phyloP scores from a whole-genome alignment of 2,797 vertebrate species.

The Oophaga sylvatica region DNA sequence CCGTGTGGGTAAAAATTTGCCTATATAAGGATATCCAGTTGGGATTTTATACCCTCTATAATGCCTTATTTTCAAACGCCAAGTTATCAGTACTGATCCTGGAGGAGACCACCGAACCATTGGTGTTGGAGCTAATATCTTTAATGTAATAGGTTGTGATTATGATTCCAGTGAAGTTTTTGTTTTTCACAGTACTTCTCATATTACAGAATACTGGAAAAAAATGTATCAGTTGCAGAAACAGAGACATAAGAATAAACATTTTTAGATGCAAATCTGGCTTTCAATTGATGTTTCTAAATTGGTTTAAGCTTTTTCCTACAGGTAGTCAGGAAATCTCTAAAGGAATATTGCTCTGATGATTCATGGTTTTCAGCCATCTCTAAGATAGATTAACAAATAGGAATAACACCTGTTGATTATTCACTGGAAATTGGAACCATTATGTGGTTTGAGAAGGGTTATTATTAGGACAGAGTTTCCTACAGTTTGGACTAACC shows the following conservation, averaged over 20 bases:
- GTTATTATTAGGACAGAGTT: conserved; percentile 47
- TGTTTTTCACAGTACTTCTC: no score
- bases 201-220: background rate
- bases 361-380: conserved; percentile 27
- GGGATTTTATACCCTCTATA: no score
- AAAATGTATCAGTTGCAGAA: background rate
- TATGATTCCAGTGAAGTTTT: no score
- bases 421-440: conserved; percentile 26
- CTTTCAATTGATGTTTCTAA: conserved; percentile 16
- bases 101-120: no score
- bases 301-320: background rate
- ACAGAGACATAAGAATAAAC: background rate
- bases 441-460: conserved; percentile 47
- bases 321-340: background rate
- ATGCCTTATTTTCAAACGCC: no score
- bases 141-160: no score
- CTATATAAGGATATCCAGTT: no score
- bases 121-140: no score
- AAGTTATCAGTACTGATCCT: no score
- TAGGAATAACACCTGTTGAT: conserved; percentile 9
- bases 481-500: conserved; percentile 20
- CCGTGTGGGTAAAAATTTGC: no score
- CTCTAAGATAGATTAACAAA: conserved; percentile 28
- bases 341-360: conserved; percentile 13
- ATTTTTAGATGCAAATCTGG: background rate